These are phyloP conservation scores for Cheiracanthium punctorium DNA, from an alignment of 2,888 invertebrate genomes.

Conservation along the genomic window DNA sequence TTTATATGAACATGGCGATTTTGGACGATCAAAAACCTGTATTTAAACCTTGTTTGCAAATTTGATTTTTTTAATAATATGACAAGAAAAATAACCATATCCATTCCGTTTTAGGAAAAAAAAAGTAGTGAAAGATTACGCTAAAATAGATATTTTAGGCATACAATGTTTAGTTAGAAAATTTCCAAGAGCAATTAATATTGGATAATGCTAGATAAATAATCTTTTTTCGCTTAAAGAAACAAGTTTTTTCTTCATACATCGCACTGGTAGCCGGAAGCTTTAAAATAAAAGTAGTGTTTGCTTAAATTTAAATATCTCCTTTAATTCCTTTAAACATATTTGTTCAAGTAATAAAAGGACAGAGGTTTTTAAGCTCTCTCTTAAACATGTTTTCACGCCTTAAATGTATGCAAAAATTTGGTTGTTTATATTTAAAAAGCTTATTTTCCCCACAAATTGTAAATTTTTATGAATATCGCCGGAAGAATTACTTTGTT, in stretches of 20 bases:
- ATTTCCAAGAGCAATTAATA: conserved; percentile 45
- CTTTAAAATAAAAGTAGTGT: conserved; percentile 3
- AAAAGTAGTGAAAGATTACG: conserved; percentile 21
- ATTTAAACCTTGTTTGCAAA: conserved; percentile 27
- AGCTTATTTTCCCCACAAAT: no score
- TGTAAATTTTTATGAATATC: no score
- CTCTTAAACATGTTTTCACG: background rate
- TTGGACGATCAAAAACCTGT: background rate
- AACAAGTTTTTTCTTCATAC: background rate
- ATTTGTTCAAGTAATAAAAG: conserved; percentile 35
- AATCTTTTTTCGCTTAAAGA: background rate
- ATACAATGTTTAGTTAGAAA: conserved; percentile 40
- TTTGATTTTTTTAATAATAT: conserved; percentile 3
- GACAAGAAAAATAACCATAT: conserved; percentile 25
- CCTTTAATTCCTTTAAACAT: conserved; percentile 30
- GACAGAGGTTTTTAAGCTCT: background rate
- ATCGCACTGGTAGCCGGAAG: background rate
- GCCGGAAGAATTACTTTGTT: no score
- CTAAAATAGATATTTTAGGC: conserved; percentile 14
- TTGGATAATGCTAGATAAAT: conserved; percentile 41
- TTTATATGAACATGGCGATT: conserved; percentile 31
- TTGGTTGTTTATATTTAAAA: no score
- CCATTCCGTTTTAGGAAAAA: background rate
- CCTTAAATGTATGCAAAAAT: background rate
- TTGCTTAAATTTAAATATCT: conserved; percentile 27